These are phyloP conservation scores for Heliconius charithonia DNA, from an alignment of 2,888 invertebrate species.

Conservation along the genomic window DNA sequence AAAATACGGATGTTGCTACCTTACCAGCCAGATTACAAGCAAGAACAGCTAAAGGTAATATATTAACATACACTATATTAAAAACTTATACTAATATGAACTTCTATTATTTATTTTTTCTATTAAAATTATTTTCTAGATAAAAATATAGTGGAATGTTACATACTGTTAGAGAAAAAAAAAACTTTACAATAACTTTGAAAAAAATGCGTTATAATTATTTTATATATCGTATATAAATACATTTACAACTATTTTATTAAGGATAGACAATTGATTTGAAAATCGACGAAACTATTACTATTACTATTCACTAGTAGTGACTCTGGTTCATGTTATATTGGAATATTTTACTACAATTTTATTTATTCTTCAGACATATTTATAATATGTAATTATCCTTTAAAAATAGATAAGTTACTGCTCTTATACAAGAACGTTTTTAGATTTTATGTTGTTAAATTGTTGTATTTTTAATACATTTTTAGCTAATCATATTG, in stretches of 20 bases:
- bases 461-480: neutral
- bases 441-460: neutral
- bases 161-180: too few species aligned
- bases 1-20: conserved; percentile 95
- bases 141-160: too few species aligned
- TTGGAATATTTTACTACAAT: neutral
- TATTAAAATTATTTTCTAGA: too few species aligned
- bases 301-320: neutral
- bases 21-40: conserved; percentile 95
- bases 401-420: neutral
- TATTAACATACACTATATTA: neutral
- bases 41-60: conserved; percentile 90
- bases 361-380: neutral
- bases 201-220: too few species aligned
- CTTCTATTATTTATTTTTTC: too few species aligned
- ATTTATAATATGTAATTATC: neutral
- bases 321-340: neutral
- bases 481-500: conserved; percentile 18
- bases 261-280: neutral
- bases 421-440: neutral
- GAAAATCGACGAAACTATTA: neutral
- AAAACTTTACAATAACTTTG: too few species aligned
- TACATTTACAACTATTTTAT: neutral
- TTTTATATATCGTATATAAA: too few species aligned
- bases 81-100: neutral